Evolutionary conservation across 2,113 vertebrate genomes (phyloP).

Genomic region (Ctenodactylus gundi): DNA sequence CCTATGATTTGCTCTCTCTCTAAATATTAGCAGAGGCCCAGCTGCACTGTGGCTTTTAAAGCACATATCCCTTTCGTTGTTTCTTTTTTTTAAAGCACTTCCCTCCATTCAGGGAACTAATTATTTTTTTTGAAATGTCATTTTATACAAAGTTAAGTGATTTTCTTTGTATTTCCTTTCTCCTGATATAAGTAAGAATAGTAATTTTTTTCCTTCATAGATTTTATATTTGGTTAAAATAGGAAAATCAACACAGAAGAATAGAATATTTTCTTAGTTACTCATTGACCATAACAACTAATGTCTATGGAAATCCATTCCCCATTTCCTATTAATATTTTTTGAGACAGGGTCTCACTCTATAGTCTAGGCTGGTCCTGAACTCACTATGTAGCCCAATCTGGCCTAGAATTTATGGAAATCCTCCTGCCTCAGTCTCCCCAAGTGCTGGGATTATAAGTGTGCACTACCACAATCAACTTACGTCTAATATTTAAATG

Average conservation of each 20-base stretch:
- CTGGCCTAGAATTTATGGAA: no score
- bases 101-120: background rate
- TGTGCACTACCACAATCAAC: no score
- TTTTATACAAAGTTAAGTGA: background rate
- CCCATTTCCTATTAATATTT: background rate
- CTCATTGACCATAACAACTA: background rate
- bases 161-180: conserved; percentile 49
- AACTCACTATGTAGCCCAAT: no score
- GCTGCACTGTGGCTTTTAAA: background rate
- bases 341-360: no score
- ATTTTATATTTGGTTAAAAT: conserved; percentile 47
- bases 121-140: background rate
- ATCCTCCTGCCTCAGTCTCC: no score
- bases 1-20: background rate
- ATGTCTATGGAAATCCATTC: background rate
- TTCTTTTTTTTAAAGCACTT: background rate
- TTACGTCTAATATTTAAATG: no score
- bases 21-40: conserved; percentile 29
- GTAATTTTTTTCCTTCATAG: background rate
- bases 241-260: conserved; percentile 1
- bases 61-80: background rate
- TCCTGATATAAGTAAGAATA: background rate
- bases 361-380: no score
- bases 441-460: no score
- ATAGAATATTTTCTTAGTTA: conserved; percentile 2